Conservation (phyloP, 2,113 vertebrate genomes). For the Coturnix japonica region DNA sequence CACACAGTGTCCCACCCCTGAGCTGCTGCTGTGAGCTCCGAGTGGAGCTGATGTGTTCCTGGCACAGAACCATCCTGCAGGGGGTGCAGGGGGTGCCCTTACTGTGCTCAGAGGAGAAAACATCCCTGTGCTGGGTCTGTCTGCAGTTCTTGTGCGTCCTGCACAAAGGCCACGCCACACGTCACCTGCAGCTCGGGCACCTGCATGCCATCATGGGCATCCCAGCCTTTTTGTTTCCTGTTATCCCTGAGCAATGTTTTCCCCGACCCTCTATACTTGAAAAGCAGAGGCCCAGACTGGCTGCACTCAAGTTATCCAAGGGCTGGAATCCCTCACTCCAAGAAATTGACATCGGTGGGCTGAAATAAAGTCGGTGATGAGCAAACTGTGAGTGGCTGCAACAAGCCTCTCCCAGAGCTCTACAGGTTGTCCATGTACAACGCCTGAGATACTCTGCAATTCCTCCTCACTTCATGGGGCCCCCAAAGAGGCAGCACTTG, state of each 20-base stretch:
- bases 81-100: neutral
- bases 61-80: neutral
- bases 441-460: neutral
- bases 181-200: neutral
- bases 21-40: neutral
- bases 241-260: neutral
- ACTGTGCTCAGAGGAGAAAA: neutral
- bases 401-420: slow-evolving; percentile 30
- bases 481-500: neutral
- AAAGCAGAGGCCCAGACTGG: neutral
- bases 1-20: neutral
- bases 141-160: neutral
- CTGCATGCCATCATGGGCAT: fast-evolving
- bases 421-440: neutral
- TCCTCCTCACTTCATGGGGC: neutral
- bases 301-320: neutral
- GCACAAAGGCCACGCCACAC: neutral
- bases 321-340: slow-evolving; percentile 21
- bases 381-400: neutral
- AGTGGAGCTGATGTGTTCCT: neutral
- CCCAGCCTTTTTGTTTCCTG: neutral
- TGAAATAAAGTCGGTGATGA: slow-evolving; percentile 5
- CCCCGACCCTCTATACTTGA: neutral
- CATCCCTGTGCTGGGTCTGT: fast-evolving
- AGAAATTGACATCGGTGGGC: neutral